Evolutionary conservation across 2,888 invertebrate genomes (phyloP).

Genomic region (Protonemura montana): DNA sequence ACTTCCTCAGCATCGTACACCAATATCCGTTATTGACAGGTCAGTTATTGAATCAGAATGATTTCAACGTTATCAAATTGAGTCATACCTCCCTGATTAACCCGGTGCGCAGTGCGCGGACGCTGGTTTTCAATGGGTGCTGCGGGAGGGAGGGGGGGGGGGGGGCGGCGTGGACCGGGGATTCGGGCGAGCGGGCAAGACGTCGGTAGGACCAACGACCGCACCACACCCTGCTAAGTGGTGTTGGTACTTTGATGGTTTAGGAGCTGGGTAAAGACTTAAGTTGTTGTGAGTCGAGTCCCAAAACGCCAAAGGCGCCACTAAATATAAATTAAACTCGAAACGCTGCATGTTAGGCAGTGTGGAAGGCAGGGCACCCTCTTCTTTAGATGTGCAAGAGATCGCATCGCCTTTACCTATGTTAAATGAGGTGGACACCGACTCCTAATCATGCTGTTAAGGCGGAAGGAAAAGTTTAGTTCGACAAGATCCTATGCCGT

Average conservation of each 20-base stretch:
- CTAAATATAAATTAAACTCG: conserved; percentile 39
- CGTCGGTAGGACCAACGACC: neutral
- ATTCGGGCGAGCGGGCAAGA: conserved; percentile 9
- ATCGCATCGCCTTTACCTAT: neutral
- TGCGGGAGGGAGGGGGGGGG: neutral
- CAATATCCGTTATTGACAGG: neutral
- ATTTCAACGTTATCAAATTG: neutral
- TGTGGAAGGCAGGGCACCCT: neutral
- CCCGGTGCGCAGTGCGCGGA: neutral
- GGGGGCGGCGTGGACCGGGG: neutral
- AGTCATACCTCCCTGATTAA: neutral
- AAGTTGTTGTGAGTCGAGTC: conserved; percentile 28
- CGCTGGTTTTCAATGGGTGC: neutral
- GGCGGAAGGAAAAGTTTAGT: neutral
- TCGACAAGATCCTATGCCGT: neutral
- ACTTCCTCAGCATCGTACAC: too few relatives aligned
- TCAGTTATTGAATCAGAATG: neutral
- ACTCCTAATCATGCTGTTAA: neutral
- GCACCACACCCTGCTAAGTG: conserved; percentile 19
- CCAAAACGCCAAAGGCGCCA: conserved; percentile 26
- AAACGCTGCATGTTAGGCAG: neutral
- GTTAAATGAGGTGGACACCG: neutral
- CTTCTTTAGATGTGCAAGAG: neutral
- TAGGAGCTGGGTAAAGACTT: conserved; percentile 13
- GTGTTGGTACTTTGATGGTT: conserved; percentile 27